Evolutionary conservation across 2,113 vertebrate genomes (phyloP).

Genomic region (Dicentrarchus labrax): DNA sequence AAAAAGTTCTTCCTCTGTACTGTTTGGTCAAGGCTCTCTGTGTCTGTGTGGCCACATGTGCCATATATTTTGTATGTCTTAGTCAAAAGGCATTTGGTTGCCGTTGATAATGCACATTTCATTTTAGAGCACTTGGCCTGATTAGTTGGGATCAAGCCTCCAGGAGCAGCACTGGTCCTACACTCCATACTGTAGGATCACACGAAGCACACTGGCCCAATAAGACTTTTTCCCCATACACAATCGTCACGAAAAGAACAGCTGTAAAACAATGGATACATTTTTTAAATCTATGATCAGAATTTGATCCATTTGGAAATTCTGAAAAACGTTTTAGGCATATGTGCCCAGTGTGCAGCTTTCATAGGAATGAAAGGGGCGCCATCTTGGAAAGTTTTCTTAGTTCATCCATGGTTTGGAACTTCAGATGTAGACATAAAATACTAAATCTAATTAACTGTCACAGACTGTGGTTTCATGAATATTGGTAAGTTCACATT

Average conservation of each 20-base stretch:
- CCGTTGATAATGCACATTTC: background rate
- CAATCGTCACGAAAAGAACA: background rate
- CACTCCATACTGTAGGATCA: no score
- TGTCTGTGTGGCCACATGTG: background rate
- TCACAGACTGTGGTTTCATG: no score
- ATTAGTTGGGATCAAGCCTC: background rate
- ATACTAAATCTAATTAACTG: no score
- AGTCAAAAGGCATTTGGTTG: background rate
- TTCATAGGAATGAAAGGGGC: no score
- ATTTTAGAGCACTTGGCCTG: background rate
- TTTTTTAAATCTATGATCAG: background rate
- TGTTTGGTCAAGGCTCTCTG: background rate
- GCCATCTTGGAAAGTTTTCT: no score
- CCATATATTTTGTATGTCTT: background rate
- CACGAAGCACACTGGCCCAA: no score
- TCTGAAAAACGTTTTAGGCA: no score
- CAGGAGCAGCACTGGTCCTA: background rate
- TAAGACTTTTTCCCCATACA: background rate
- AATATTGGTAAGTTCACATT: no score
- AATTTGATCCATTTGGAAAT: slow-evolving; percentile 8
- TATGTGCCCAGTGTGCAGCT: no score
- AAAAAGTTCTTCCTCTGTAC: background rate
- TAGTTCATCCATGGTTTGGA: no score
- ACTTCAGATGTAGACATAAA: no score
- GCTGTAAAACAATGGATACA: background rate